A percentile compares a stretch with the other conserved stretches of the same genome.
phyloP scores from a whole-genome alignment of 2,797 vertebrate genomes.

The Aldrovandia affinis region DNA sequence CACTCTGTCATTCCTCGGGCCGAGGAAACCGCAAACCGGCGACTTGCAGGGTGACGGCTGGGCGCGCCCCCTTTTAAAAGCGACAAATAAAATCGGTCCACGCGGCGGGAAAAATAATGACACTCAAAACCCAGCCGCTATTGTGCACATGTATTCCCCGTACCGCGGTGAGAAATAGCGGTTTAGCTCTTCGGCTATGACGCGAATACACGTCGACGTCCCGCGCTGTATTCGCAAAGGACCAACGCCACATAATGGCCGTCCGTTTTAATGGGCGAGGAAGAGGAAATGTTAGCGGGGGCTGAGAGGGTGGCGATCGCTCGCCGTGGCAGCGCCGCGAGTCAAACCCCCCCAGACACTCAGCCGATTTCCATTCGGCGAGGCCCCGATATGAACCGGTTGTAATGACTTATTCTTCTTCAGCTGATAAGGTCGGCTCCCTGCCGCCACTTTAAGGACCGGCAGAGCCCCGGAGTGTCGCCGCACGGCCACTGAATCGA shows the following conservation, averaged over 20 bases:
- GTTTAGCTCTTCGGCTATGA: not conserved
- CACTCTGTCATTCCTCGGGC: not conserved
- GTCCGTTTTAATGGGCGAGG: slow-evolving; percentile 54
- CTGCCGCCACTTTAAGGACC: slow-evolving; percentile 68
- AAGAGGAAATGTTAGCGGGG: slow-evolving; percentile 44
- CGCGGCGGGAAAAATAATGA: not conserved
- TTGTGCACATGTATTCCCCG: not conserved
- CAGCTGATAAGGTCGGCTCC: slow-evolving; percentile 73
- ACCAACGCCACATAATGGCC: slow-evolving; percentile 68
- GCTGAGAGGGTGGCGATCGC: slow-evolving; percentile 37
- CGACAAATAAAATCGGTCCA: slow-evolving; percentile 31
- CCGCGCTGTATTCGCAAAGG: slow-evolving; percentile 11
- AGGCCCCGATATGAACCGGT: slow-evolving; percentile 57
- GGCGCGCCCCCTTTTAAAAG: slow-evolving; percentile 53
- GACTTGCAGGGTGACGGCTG: slow-evolving; percentile 46
- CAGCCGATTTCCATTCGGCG: slow-evolving; percentile 61
- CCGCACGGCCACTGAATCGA: slow-evolving; percentile 24
- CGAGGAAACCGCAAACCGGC: not conserved
- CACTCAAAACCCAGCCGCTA: not conserved
- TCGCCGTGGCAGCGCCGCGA: slow-evolving; percentile 48
- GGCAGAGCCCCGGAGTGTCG: slow-evolving; percentile 65
- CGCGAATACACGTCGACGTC: not conserved
- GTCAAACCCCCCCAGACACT: slow-evolving; percentile 54
- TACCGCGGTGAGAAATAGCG: not conserved
- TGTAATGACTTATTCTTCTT: slow-evolving; percentile 73